phyloP scores from a whole-genome alignment of 2,797 vertebrate genomes.

The Tachyglossus aculeatus region DNA sequence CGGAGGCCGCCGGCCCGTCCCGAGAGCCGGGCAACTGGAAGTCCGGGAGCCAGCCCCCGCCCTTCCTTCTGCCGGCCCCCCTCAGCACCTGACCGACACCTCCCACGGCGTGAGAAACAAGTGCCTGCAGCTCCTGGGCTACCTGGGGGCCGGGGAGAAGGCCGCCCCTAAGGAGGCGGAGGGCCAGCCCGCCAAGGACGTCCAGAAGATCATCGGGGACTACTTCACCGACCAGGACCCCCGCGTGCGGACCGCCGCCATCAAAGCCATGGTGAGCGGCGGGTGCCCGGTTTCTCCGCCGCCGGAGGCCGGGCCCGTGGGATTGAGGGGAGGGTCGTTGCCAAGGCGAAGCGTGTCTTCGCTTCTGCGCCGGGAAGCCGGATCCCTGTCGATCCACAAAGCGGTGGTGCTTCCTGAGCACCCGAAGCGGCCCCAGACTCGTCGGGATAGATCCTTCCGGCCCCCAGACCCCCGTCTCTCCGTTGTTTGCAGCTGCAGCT shows the following conservation, averaged over 20 bases:
- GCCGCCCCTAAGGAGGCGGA: slow-evolving; percentile 81
- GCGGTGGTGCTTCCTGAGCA: too few species aligned
- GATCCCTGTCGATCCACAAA: too few species aligned
- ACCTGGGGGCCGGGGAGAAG: slow-evolving; percentile 85
- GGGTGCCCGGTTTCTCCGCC: too few species aligned
- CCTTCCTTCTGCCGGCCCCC: not conserved
- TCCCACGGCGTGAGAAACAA: slow-evolving; percentile 95
- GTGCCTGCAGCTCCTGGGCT: slow-evolving; percentile 92
- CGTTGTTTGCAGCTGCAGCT: slow-evolving; percentile 84
- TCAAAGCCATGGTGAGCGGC: slow-evolving; percentile 94
- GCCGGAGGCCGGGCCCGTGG: rapidly evolving
- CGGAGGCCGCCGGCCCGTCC: too few species aligned
- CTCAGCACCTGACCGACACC: slow-evolving; percentile 88
- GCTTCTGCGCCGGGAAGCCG: too few species aligned
- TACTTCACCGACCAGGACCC: slow-evolving; percentile 96
- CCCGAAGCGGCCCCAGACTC: too few species aligned
- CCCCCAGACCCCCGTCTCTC: not conserved
- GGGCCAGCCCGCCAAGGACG: slow-evolving; percentile 76
- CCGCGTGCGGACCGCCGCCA: slow-evolving; percentile 91
- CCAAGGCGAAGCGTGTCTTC: too few species aligned
- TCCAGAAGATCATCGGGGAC: slow-evolving; percentile 93
- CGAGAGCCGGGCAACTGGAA: too few species aligned
- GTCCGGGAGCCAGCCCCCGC: too few species aligned
- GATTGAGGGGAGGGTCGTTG: not conserved
- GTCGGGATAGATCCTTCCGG: not conserved